These are phyloP conservation scores for Cetoscarus ocellatus DNA, from an alignment of 2,797 vertebrate genomes.

Conservation along the genomic window DNA sequence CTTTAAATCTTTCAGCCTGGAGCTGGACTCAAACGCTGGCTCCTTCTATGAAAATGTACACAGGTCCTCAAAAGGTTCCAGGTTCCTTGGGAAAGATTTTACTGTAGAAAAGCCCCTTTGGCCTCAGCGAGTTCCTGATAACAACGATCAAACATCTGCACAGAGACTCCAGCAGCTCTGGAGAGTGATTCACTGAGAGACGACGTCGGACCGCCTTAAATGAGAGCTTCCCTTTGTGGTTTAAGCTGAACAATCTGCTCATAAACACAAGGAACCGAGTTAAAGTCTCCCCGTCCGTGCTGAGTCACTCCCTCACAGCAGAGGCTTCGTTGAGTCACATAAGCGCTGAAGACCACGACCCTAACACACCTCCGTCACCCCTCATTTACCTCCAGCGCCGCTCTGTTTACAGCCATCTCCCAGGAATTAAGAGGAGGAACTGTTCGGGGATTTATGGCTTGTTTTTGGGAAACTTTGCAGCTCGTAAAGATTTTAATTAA, in stretches of 20 bases:
- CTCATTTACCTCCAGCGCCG: not conserved
- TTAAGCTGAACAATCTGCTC: constrained; percentile 18
- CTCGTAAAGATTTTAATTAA: not conserved
- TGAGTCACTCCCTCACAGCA: constrained; percentile 29
- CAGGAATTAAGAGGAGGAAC: not conserved
- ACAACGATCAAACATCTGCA: not conserved
- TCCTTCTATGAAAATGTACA: too few species aligned
- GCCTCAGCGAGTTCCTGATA: not conserved
- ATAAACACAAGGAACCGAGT: constrained; percentile 44
- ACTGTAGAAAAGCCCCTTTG: too few species aligned
- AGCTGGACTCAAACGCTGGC: too few species aligned
- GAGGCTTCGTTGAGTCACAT: constrained; percentile 1
- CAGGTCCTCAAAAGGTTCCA: too few species aligned
- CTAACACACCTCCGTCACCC: not conserved
- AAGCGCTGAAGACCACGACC: too few species aligned
- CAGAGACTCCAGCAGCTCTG: not conserved
- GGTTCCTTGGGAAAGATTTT: too few species aligned
- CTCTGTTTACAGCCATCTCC: not conserved
- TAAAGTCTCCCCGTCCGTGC: not conserved
- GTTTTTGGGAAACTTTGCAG: not conserved
- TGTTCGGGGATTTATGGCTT: not conserved
- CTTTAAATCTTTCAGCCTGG: too few species aligned
- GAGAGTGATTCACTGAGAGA: constrained; percentile 9
- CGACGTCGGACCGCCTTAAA: constrained; percentile 8
- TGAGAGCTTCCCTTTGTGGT: not conserved